These are phyloP conservation scores for Drosophila bocki DNA, from an alignment of 1,140 invertebrate species.

Conservation along the genomic window DNA sequence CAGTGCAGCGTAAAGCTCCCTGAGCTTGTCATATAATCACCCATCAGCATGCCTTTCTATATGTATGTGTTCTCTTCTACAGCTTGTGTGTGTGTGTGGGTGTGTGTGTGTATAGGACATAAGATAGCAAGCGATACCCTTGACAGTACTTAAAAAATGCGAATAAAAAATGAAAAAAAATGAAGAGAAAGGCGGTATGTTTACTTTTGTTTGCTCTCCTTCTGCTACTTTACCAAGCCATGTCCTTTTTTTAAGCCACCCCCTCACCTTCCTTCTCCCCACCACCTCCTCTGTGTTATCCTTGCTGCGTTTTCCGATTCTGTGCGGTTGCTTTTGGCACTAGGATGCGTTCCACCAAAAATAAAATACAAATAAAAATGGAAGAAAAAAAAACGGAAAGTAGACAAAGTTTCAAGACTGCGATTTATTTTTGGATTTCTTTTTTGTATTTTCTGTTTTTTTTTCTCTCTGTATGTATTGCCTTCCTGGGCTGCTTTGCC, in stretches of 20 bases:
- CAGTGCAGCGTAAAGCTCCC: constrained; percentile 30
- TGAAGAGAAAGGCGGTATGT: constrained; percentile 47
- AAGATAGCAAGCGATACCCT: constrained; percentile 81
- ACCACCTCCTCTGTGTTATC: constrained; percentile 32
- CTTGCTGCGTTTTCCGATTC: constrained; percentile 62
- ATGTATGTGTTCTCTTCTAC: constrained; percentile 2
- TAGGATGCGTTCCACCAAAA: constrained; percentile 32
- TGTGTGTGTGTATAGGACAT: constrained; percentile 46
- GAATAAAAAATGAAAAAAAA: constrained; percentile 44
- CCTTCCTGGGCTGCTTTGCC: constrained; percentile 31
- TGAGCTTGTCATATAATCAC: constrained; percentile 74
- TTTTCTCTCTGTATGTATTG: constrained; percentile 2
- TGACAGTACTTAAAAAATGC: constrained; percentile 79
- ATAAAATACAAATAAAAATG: constrained; percentile 33
- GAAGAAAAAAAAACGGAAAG: constrained; percentile 3
- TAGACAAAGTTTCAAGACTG: constrained; percentile 34
- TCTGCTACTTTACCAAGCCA: constrained; percentile 7
- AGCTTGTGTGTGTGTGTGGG: constrained; percentile 15
- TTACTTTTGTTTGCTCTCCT: constrained; percentile 70
- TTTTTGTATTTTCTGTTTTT: constrained; percentile 4
- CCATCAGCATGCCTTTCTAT: constrained; percentile 9
- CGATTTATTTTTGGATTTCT: constrained; percentile 2
- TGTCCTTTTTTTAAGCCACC: background rate
- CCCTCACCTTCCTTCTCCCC: no score
- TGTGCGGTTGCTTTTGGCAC: constrained; percentile 32